These are phyloP conservation scores for Eustalomyia histrio DNA, from an alignment of 2,888 invertebrate species.

Conservation along the genomic window DNA sequence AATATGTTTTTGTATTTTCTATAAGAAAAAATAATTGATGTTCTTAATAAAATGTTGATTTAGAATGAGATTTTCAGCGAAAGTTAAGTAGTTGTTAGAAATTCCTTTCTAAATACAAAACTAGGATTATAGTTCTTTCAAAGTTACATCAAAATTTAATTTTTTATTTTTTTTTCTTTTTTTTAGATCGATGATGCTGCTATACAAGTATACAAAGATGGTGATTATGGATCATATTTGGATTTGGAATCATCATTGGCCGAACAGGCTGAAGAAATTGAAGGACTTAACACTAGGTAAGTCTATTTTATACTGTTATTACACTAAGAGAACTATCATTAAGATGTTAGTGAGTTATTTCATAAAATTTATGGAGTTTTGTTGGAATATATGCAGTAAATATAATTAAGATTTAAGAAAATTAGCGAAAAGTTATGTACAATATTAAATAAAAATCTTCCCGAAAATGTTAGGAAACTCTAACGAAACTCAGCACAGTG, in stretches of 20 bases:
- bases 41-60: too few species aligned
- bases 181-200: slow-evolving; percentile 97
- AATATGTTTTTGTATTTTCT: neutral
- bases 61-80: too few species aligned
- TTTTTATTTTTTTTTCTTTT: slow-evolving; percentile 24
- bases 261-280: slow-evolving; percentile 98
- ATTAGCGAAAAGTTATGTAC: too few species aligned
- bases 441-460: too few species aligned
- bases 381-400: too few species aligned
- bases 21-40: too few species aligned
- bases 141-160: neutral
- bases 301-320: slow-evolving; percentile 70
- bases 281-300: slow-evolving; percentile 96
- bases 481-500: too few species aligned
- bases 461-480: too few species aligned
- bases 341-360: too few species aligned
- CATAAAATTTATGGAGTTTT: too few species aligned
- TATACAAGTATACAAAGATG: slow-evolving; percentile 97
- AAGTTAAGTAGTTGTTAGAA: neutral
- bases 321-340: too few species aligned
- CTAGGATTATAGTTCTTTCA: neutral
- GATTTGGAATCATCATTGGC: slow-evolving; percentile 97
- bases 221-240: slow-evolving; percentile 97
- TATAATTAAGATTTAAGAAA: too few species aligned
- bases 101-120: neutral